Evolutionary conservation across 2,113 vertebrate species (phyloP).

Genomic region (Charina bottae): DNA sequence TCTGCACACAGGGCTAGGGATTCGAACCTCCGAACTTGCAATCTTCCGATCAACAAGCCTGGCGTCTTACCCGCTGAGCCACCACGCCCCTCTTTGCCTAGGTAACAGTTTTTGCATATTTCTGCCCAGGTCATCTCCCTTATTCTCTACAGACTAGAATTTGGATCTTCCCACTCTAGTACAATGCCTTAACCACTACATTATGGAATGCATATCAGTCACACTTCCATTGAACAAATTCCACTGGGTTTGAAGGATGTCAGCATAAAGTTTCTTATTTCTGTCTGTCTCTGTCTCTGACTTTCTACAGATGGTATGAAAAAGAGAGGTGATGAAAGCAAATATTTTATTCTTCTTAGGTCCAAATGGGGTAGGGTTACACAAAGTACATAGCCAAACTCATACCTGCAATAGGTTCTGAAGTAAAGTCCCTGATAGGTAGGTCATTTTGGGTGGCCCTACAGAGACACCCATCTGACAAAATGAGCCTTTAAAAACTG

Average conservation of each 20-base stretch:
- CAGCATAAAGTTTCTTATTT: neutral
- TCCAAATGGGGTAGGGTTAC: neutral
- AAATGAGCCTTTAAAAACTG: neutral
- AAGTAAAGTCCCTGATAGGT: neutral
- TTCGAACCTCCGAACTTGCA: too few species aligned
- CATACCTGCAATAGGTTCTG: neutral
- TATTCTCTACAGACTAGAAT: neutral
- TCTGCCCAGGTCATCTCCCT: neutral
- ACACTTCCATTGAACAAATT: neutral
- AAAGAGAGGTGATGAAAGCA: neutral
- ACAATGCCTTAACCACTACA: neutral
- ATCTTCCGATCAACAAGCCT: too few species aligned
- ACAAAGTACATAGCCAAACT: neutral
- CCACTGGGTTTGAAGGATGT: neutral
- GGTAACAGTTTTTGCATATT: neutral
- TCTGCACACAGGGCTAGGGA: too few species aligned
- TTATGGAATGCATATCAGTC: neutral
- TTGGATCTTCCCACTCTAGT: neutral
- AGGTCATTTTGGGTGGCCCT: neutral
- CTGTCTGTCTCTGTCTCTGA: too few species aligned
- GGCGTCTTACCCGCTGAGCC: too few species aligned
- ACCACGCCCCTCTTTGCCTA: neutral
- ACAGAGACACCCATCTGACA: neutral
- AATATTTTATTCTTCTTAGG: neutral
- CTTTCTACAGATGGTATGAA: neutral